Percentiles rank a stretch among this genome's conserved stretches.
These are phyloP conservation scores for Actias luna DNA, from an alignment of 2,888 invertebrate genomes.

Conservation along the genomic window DNA sequence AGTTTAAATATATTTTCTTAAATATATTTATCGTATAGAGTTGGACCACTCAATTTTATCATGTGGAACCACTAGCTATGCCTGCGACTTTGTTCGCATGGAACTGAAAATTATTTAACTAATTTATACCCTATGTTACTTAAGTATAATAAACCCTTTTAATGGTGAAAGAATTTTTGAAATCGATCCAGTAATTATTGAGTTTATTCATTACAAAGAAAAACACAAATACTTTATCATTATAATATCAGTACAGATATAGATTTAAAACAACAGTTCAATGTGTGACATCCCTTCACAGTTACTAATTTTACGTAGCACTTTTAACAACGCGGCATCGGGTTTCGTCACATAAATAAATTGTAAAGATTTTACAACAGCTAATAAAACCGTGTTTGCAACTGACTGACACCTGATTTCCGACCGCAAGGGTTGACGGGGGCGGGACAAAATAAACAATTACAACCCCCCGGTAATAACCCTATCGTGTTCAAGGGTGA, in stretches of 20 bases:
- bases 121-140: too few species aligned
- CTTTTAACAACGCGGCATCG: not conserved
- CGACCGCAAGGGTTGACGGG: conserved; percentile 10
- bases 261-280: not conserved
- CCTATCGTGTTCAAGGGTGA: conserved; percentile 42
- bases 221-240: too few species aligned
- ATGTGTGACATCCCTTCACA: not conserved
- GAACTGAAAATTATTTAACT: too few species aligned
- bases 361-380: conserved; percentile 8
- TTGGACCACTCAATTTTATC: too few species aligned
- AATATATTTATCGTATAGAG: too few species aligned
- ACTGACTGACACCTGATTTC: conserved; percentile 19
- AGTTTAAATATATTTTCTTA: too few species aligned
- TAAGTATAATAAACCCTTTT: too few species aligned
- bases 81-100: too few species aligned
- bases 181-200: too few species aligned
- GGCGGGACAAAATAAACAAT: conserved; percentile 21
- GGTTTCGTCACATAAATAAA: not conserved
- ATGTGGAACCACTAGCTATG: too few species aligned
- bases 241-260: not conserved
- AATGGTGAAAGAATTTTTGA: too few species aligned
- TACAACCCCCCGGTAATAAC: conserved; percentile 35
- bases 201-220: too few species aligned
- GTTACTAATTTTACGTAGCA: not conserved
- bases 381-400: conserved; percentile 10